Evolutionary conservation across 2,797 vertebrate species (phyloP).

Genomic region (Acanthiza pusilla): DNA sequence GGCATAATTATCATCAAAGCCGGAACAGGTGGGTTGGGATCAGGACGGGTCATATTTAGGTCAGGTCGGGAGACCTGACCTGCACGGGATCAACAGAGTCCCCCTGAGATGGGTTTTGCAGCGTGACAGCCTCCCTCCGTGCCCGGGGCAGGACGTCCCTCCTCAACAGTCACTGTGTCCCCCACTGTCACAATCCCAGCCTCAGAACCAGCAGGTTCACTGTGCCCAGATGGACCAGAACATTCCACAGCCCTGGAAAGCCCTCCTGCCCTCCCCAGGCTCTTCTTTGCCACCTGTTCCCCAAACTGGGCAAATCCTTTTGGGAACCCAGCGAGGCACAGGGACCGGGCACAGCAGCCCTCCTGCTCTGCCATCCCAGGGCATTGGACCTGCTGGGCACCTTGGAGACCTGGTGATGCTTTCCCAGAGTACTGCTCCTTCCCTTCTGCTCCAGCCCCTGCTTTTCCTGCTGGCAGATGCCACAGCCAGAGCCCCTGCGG

Average conservation of each 20-base stretch:
- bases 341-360: neutral
- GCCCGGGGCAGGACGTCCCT: neutral
- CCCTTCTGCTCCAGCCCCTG: neutral
- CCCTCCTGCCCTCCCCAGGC: neutral
- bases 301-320: neutral
- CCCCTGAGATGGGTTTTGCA: neutral
- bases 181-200: neutral
- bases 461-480: neutral
- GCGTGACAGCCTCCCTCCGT: neutral
- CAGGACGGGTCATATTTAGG: neutral
- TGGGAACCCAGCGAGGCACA: neutral
- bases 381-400: too few species aligned
- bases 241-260: neutral
- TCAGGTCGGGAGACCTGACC: neutral
- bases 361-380: neutral
- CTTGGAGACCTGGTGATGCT: neutral
- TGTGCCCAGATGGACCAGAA: neutral
- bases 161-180: rapidly evolving
- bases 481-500: neutral
- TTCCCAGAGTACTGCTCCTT: neutral
- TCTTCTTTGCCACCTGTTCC: neutral
- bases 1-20: neutral
- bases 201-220: neutral
- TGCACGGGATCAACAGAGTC: neutral
- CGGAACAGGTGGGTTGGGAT: neutral